These are phyloP conservation scores for Catamblyrhynchus diadema DNA, from an alignment of 2,797 vertebrate genomes.

Conservation along the genomic window DNA sequence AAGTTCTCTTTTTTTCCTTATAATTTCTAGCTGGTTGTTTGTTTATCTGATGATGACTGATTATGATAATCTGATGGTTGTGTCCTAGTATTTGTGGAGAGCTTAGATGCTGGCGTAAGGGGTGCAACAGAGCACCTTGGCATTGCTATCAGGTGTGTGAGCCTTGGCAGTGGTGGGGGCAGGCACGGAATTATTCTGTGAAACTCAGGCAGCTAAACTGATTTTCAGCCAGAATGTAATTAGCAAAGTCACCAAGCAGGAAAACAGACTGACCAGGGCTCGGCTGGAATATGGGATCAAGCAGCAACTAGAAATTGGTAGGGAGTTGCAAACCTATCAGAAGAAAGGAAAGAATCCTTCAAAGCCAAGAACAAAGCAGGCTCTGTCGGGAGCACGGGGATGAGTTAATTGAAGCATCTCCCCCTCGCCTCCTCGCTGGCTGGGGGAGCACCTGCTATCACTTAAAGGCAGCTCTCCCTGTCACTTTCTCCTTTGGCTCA, in stretches of 20 bases:
- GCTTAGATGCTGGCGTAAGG: background rate
- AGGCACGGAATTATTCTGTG: background rate
- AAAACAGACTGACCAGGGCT: background rate
- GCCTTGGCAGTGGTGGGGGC: background rate
- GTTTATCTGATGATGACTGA: background rate
- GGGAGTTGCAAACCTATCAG: constrained; percentile 21
- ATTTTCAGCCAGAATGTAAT: background rate
- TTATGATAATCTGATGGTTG: background rate
- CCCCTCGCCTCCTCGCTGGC: constrained; percentile 1
- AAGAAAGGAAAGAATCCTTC: constrained; percentile 38
- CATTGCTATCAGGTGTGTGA: fast-evolving
- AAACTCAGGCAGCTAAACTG: background rate
- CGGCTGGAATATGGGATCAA: background rate
- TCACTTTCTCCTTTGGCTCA: constrained; percentile 16
- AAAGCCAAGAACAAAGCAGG: constrained; percentile 54
- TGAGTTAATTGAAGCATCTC: constrained; percentile 38
- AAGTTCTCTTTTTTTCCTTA: background rate
- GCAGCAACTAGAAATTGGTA: background rate
- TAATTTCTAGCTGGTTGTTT: background rate
- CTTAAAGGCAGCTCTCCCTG: constrained; percentile 50
- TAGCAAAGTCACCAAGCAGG: background rate
- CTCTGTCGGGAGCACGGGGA: background rate
- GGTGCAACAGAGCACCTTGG: background rate
- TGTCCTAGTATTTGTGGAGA: background rate
- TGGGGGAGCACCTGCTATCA: constrained; percentile 16